phyloP scores from a whole-genome alignment of 2,888 invertebrate species.

The Cremastobaeus sp. region DNA sequence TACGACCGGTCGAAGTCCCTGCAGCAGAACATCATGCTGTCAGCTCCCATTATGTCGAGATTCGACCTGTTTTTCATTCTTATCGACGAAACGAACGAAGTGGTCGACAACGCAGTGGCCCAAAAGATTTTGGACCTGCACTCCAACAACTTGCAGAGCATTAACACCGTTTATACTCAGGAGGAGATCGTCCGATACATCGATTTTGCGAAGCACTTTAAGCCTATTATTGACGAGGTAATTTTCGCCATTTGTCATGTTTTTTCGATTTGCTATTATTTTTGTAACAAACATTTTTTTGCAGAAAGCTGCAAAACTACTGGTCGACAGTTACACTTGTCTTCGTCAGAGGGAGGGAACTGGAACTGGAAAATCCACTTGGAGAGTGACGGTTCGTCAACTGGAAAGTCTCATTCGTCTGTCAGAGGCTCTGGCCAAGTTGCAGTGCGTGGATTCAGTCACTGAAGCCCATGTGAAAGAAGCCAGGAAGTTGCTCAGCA shows the following conservation, averaged over 20 bases:
- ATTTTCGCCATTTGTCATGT: constrained; percentile 7
- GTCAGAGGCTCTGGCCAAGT: constrained; percentile 96
- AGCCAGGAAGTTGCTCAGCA: constrained; percentile 93
- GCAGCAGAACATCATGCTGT: constrained; percentile 94
- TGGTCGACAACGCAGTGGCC: constrained; percentile 98
- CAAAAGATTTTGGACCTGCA: constrained; percentile 97
- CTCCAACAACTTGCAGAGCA: constrained; percentile 87
- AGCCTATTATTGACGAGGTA: constrained; percentile 90
- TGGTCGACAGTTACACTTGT: constrained; percentile 93
- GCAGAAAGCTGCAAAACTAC: constrained; percentile 87
- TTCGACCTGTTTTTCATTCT: constrained; percentile 99
- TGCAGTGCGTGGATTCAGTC: constrained; percentile 96
- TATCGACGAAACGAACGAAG: constrained; percentile 97
- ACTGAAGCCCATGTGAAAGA: constrained; percentile 93
- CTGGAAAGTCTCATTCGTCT: constrained; percentile 96
- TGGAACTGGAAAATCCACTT: constrained; percentile 85
- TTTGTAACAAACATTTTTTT: constrained; percentile 20
- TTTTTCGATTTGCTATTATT: constrained; percentile 20
- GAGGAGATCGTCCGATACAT: constrained; percentile 96
- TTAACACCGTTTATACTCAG: constrained; percentile 89
- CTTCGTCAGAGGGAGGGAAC: constrained; percentile 91
- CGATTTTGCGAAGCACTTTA: constrained; percentile 97
- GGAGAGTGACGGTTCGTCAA: constrained; percentile 98
- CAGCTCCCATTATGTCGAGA: constrained; percentile 99
- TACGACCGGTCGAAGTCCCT: constrained; percentile 96